Percentiles rank a stretch among this genome's conserved stretches.
Evolutionary conservation across 2,888 invertebrate species (phyloP).

Genomic region (Bursaphelenchus okinawaensis): DNA sequence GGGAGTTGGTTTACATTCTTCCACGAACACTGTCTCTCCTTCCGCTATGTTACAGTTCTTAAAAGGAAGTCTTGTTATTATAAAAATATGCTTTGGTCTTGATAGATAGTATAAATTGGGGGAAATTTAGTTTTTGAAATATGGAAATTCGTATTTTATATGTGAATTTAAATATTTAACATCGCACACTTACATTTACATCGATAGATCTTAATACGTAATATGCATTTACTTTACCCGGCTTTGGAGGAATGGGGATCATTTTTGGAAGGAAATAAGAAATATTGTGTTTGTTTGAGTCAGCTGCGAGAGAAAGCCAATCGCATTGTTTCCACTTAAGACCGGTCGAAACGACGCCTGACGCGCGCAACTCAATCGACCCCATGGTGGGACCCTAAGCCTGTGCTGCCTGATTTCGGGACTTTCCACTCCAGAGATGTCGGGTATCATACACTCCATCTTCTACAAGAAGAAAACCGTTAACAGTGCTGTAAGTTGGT

Average conservation of each 20-base stretch:
- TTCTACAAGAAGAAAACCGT: not conserved
- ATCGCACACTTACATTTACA: conserved; percentile 22
- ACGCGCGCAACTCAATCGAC: not conserved
- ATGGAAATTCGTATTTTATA: too few species aligned
- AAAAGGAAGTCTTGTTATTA: too few species aligned
- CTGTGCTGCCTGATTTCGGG: not conserved
- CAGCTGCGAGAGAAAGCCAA: not conserved
- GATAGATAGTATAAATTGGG: conserved; percentile 53
- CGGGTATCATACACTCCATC: not conserved
- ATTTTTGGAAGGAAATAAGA: too few species aligned
- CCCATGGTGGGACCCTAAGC: not conserved
- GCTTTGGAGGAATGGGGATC: conserved; percentile 45
- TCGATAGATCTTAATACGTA: conserved; percentile 34
- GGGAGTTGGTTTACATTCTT: conserved; percentile 3
- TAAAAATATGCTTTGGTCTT: too few species aligned
- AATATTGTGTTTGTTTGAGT: not conserved
- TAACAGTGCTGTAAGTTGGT: too few species aligned
- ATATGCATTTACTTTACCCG: conserved; percentile 51
- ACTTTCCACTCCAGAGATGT: not conserved
- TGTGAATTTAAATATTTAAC: too few species aligned
- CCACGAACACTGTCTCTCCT: conserved; percentile 62
- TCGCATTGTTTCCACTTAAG: not conserved
- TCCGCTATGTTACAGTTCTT: conserved; percentile 68
- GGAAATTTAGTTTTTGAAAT: not conserved
- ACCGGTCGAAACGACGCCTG: not conserved